These are phyloP conservation scores for Brachionus calyciflorus DNA, from an alignment of 1,140 invertebrate genomes.

Conservation along the genomic window DNA sequence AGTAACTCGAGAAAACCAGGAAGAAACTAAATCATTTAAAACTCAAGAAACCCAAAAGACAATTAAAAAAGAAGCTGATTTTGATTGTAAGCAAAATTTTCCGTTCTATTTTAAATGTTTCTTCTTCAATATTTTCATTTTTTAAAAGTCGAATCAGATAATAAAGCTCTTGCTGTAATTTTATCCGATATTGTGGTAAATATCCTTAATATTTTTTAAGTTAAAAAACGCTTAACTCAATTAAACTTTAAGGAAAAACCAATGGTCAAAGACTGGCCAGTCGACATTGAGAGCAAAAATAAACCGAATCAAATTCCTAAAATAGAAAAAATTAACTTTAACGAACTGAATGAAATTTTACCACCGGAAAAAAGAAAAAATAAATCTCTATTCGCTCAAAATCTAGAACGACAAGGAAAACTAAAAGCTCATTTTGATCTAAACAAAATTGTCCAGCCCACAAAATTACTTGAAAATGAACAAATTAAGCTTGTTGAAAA, in stretches of 20 bases:
- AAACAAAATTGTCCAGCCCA: neutral
- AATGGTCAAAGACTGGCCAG: neutral
- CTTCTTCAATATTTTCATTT: conserved; percentile 49
- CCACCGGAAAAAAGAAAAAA: neutral
- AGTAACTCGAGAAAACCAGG: conserved; percentile 25
- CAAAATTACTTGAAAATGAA: neutral
- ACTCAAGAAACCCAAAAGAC: conserved; percentile 48
- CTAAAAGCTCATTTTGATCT: conserved; percentile 20
- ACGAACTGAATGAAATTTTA: neutral
- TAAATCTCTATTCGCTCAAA: conserved; percentile 43
- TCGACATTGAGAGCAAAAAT: neutral
- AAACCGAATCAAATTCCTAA: neutral
- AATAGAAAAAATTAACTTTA: conserved; percentile 20
- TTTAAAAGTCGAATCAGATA: conserved; percentile 29
- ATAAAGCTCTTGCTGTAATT: conserved; percentile 48
- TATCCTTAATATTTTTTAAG: neutral
- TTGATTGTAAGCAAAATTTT: neutral
- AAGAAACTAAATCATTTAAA: neutral
- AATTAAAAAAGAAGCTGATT: conserved; percentile 48
- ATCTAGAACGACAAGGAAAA: conserved; percentile 31
- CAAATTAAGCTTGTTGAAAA: conserved; percentile 18
- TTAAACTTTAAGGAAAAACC: neutral
- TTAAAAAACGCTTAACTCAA: neutral
- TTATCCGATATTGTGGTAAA: conserved; percentile 25
- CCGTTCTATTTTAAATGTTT: conserved; percentile 48